These are phyloP conservation scores for Drosophila paracracens DNA, from an alignment of 2,888 invertebrate species.

Conservation along the genomic window DNA sequence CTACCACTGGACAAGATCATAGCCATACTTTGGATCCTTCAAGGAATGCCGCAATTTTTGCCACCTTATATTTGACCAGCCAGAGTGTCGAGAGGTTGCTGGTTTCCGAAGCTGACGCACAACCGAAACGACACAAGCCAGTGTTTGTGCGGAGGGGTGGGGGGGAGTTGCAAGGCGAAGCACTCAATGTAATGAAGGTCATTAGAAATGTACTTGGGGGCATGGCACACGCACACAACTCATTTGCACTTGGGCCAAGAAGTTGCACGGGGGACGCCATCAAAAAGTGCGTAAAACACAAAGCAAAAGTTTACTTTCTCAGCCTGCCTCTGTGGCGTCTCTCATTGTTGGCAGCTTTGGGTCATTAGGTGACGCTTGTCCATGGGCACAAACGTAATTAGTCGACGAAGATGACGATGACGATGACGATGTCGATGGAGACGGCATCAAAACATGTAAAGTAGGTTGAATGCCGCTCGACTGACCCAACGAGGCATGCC, in stretches of 20 bases:
- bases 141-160: neutral
- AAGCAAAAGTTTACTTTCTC: conserved; percentile 54
- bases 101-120: conserved; percentile 12
- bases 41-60: conserved; percentile 10
- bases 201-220: conserved; percentile 71
- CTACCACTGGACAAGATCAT: conserved; percentile 29
- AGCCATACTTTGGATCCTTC: conserved; percentile 26
- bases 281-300: conserved; percentile 62
- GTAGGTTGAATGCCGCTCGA: conserved; percentile 67
- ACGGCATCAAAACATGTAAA: conserved; percentile 76
- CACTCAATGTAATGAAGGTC: conserved; percentile 81
- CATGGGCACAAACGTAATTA: conserved; percentile 75
- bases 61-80: conserved; percentile 36
- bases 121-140: conserved; percentile 20
- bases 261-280: conserved; percentile 38
- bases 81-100: conserved; percentile 6
- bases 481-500: conserved; percentile 65
- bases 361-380: conserved; percentile 80
- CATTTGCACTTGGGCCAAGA: conserved; percentile 61
- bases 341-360: conserved; percentile 69
- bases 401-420: conserved; percentile 50
- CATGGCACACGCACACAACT: conserved; percentile 53
- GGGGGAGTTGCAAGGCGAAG: conserved; percentile 8
- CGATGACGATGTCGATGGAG: conserved; percentile 26
- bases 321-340: conserved; percentile 8